Evolutionary conservation across 2,888 invertebrate species (phyloP).

Genomic region (Seira ritae): DNA sequence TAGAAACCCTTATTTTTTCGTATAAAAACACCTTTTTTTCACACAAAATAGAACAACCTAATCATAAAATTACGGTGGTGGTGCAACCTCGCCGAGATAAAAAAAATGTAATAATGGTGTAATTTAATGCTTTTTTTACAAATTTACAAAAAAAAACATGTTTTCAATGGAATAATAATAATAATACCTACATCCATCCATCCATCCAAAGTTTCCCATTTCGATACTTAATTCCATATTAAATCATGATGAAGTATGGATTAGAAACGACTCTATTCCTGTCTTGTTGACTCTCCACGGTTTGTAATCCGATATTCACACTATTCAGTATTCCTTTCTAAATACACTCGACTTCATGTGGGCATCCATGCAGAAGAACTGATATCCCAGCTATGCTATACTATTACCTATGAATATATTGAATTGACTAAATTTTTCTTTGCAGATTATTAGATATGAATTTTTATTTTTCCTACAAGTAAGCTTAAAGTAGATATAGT

Average conservation of each 20-base stretch:
- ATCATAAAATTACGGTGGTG: slow-evolving; percentile 49
- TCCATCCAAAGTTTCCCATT: too few species aligned
- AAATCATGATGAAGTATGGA: neutral
- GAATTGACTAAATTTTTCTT: too few species aligned
- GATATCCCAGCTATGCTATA: too few species aligned
- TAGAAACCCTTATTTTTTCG: slow-evolving; percentile 19
- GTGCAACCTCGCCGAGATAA: neutral
- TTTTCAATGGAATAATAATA: too few species aligned
- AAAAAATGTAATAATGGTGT: slow-evolving; percentile 5
- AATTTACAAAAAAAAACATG: neutral
- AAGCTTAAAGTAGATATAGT: too few species aligned
- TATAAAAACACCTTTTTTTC: slow-evolving; percentile 18
- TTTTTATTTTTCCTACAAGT: too few species aligned
- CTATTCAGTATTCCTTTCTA: neutral
- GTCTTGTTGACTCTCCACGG: slow-evolving; percentile 13
- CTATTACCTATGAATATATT: too few species aligned
- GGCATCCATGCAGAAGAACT: neutral
- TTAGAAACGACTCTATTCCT: neutral
- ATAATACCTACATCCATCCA: too few species aligned
- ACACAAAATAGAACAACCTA: slow-evolving; percentile 20
- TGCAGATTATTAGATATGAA: too few species aligned
- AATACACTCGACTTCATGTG: too few species aligned
- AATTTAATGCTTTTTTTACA: slow-evolving; percentile 14
- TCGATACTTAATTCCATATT: slow-evolving; percentile 14
- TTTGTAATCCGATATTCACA: slow-evolving; percentile 5